Evolutionary conservation across 2,113 vertebrate species (phyloP), one percentile per base, ranked within the genome.

Genomic region (Isichthys henryi): DNA sequence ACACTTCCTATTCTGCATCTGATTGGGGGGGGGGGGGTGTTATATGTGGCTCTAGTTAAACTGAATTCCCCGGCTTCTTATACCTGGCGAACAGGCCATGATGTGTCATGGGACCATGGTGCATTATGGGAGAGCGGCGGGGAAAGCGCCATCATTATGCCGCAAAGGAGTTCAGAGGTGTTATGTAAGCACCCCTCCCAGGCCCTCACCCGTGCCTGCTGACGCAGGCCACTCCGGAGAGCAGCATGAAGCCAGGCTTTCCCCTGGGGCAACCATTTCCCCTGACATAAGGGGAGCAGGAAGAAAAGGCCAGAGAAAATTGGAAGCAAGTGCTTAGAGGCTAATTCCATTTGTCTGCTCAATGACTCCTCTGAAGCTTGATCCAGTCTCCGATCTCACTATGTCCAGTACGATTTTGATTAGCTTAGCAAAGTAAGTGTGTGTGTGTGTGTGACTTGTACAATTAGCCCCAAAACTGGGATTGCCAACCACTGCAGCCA

Each of bases 221-320:
- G 35, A 35, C 5, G 5, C 31, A 17, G 35, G 35, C 35, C 35
- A 39, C 89, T 91, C 50, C 58, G 92, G 77, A 91, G 87, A 91
- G 50, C 43, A 88, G 94, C 46, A 90, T 93, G 93, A 93, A 94
- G 93, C 93, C 93, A 93, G 50, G 92, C 87, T 92, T 90, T 48
- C 93, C 88, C 89, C 89, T 91, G 88, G 91, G 92, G 91, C 84
- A 89, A 88, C 91, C 89, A 92, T 92, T 89, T 91, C 89, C 89
- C 89, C 82, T 89, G 86, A 92, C 90, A 92, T 91, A 93, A 92
- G 45, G 62, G 90, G 91, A 45, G 90, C 89, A 56, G 66, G 39
- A 45, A 27, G 87, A 88, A 90, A 89, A 91, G 91, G 9, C 83
- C 19, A 17, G 89, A n/a, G 43, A 19, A 82, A 5, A 88, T 43